phyloP scores from a whole-genome alignment of 2,888 invertebrate species.

The Beris morrisii region DNA sequence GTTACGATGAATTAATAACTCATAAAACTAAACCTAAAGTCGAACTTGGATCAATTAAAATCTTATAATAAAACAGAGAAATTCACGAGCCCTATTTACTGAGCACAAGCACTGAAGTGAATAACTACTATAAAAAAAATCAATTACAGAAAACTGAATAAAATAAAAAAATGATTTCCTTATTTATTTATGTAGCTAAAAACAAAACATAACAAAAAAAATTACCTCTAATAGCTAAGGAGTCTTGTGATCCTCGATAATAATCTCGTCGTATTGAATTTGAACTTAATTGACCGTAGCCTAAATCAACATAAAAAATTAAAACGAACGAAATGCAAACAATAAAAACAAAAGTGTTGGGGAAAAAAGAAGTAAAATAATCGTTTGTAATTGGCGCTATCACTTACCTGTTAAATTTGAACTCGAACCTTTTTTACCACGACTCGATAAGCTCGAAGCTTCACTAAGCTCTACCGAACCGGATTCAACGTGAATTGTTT shows the following conservation, averaged over 20 bases:
- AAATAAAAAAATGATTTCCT: neutral
- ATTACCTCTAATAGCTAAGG: constrained; percentile 79
- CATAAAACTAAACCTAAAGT: too few relatives aligned
- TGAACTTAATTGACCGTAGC: constrained; percentile 57
- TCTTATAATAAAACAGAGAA: too few relatives aligned
- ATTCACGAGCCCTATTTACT: too few relatives aligned
- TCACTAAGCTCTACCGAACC: constrained; percentile 77
- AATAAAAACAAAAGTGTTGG: constrained; percentile 31
- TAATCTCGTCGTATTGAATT: constrained; percentile 83
- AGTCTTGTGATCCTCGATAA: constrained; percentile 90
- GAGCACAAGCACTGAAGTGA: too few relatives aligned
- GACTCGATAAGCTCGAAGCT: constrained; percentile 70
- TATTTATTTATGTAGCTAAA: neutral
- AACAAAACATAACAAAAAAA: constrained; percentile 41
- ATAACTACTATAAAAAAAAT: too few relatives aligned
- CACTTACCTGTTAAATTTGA: constrained; percentile 77
- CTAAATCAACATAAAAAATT: constrained; percentile 39
- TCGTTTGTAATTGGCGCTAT: neutral
- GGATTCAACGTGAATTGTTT: constrained; percentile 88
- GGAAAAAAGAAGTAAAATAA: constrained; percentile 29
- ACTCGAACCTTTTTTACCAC: constrained; percentile 78
- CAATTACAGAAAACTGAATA: too few relatives aligned
- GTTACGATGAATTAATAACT: too few relatives aligned
- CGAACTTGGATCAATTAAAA: too few relatives aligned
- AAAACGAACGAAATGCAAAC: constrained; percentile 39